A percentile compares a stretch with the other conserved stretches of the same genome.
Evolutionary conservation across 2,113 vertebrate genomes (phyloP).

Genomic region (Ceyx cyanopectus): DNA sequence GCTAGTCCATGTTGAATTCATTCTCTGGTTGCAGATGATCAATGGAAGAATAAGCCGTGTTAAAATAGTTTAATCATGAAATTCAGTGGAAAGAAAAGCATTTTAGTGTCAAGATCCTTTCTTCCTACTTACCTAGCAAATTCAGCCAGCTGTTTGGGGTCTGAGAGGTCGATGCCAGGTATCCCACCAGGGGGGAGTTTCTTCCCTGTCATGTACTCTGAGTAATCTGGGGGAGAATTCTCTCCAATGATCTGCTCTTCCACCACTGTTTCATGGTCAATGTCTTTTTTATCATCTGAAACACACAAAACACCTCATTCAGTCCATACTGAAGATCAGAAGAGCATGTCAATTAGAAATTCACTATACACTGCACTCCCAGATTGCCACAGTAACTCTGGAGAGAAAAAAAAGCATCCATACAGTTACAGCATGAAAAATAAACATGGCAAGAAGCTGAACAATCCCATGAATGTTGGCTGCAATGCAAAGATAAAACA

Average conservation of each 20-base stretch:
- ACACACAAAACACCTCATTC: conserved; percentile 43
- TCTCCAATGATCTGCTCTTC: conserved; percentile 96
- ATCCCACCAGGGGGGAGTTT: conserved; percentile 98
- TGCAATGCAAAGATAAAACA: not conserved
- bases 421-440: not conserved
- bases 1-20: not conserved
- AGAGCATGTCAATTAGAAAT: not conserved
- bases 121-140: conserved; percentile 90
- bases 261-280: conserved; percentile 95
- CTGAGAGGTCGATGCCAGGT: conserved; percentile 96
- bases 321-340: conserved; percentile 5
- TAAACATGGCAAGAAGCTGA: not conserved
- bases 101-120: not conserved
- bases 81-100: not conserved
- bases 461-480: not conserved
- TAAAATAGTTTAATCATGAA: not conserved
- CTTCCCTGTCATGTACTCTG: conserved; percentile 99
- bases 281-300: conserved; percentile 99
- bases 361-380: not conserved
- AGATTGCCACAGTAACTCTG: not conserved
- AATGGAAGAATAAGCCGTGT: not conserved
- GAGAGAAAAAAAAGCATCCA: not conserved
- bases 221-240: conserved; percentile 98
- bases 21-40: not conserved
- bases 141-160: conserved; percentile 97